Percentiles rank a stretch among this genome's conserved stretches.
Conservation (phyloP, 2,797 vertebrate genomes). For the Pogoniulus pusillus region DNA sequence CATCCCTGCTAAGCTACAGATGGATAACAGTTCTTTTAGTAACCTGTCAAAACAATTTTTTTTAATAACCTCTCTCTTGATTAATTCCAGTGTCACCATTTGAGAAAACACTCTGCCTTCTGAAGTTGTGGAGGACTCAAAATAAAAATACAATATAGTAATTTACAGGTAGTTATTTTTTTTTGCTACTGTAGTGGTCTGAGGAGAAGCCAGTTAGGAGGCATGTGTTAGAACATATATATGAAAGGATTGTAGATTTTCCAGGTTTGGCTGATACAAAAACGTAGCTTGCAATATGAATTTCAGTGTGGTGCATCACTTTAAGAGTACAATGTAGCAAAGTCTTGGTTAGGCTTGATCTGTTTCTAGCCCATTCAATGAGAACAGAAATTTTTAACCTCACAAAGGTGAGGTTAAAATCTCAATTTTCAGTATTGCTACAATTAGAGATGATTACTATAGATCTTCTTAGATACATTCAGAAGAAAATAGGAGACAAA, state of each 20-base stretch:
- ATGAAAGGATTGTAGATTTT: not conserved
- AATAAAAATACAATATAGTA: not conserved
- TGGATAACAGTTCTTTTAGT: not conserved
- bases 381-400: not conserved
- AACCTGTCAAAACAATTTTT: not conserved
- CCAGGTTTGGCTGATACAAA: not conserved
- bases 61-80: not conserved
- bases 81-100: not conserved
- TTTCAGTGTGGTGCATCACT: not conserved
- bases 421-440: not conserved
- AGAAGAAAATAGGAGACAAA: not conserved
- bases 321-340: not conserved
- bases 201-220: not conserved
- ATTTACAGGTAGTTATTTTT: not conserved
- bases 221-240: not conserved
- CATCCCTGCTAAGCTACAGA: not conserved
- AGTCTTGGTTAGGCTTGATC: not conserved
- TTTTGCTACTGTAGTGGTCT: not conserved
- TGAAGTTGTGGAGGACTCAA: not conserved
- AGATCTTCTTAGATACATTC: not conserved
- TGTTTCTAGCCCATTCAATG: not conserved
- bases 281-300: not conserved
- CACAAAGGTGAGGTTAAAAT: not conserved
- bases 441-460: not conserved
- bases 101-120: not conserved